Base-by-base conservation (phyloP, 2,888 invertebrate genomes). In the Andrena marginata region DNA sequence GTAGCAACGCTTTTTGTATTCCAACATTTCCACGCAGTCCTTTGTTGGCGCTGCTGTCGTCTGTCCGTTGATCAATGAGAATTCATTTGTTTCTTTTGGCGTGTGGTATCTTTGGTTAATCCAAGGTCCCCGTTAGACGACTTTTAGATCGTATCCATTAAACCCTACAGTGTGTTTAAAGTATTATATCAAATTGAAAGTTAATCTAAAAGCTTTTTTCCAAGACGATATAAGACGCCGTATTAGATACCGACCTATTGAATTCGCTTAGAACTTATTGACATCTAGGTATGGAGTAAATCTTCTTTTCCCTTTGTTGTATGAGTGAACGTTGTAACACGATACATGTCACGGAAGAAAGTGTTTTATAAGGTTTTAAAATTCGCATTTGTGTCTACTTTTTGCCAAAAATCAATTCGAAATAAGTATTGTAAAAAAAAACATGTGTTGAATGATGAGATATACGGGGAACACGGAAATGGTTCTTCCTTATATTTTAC, bases 1-100 rank as follows among this genome's bases (percentile, higher is more conserved):
- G 54, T 63, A 49, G 69, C 51, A 20, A 56, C 67, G 62, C 10
- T 65, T 65, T 54, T 67, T 62, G 29, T 67, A 67, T 51, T 42
- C 23, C 6, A 31, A 23, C 7, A 26, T 31, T n/a, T 26, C 64
- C 13, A 26, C 10, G 60, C 20, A 20, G 16, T 5, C 2, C 26
- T 7, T 20, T 20, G 2, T 23, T 42, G 42, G 26, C 20, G 42
- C 49, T 35, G 48, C 51, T 16, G 8, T 35, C 42, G 29, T 23
- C 42, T 2, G 49, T 33, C 33, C 6, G 4, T 16, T 48, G 6
- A 48, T 31, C 31, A 33, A 49, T 49, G 29, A 13, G 4, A 49
- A 13, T 59, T 59, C n/a, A 10, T 64, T 42, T 64, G 13, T 33
- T 13, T 54, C n/a, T 20, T 23, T 54, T 48, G 23, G 8, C n/a